These are phyloP conservation scores for Eustalomyia histrio DNA, from an alignment of 2,888 invertebrate species.

Conservation along the genomic window DNA sequence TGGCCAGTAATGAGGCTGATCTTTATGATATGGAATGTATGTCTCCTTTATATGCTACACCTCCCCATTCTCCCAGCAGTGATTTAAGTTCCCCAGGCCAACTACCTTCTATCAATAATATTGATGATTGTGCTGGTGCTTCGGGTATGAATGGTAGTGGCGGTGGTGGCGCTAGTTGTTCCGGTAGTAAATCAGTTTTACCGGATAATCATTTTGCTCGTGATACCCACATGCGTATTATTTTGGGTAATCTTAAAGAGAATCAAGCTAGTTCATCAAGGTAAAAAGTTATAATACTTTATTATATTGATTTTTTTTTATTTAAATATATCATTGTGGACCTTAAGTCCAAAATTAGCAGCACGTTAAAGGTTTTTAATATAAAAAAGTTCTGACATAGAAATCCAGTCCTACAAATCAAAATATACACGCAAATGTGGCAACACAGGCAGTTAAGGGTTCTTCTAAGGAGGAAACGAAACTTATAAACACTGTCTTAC, in stretches of 20 bases:
- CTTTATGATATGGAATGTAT: conserved; percentile 80
- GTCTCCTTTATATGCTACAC: conserved; percentile 89
- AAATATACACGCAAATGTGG: too few species aligned
- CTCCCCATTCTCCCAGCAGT: conserved; percentile 87
- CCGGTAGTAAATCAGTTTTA: conserved; percentile 75
- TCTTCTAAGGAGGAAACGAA: too few species aligned
- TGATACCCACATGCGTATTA: conserved; percentile 95
- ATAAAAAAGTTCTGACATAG: too few species aligned
- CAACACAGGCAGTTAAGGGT: too few species aligned
- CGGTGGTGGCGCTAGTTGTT: conserved; percentile 54
- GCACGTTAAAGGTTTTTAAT: too few species aligned
- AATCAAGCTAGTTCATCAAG: conserved; percentile 78
- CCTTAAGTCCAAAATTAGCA: too few species aligned
- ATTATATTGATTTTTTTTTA: too few species aligned
- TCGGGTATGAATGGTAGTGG: conserved; percentile 68
- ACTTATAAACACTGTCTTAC: too few species aligned
- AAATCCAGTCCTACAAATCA: too few species aligned
- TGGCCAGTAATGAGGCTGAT: conserved; percentile 78
- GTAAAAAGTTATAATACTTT: conserved; percentile 69
- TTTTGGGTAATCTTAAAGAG: conserved; percentile 83
- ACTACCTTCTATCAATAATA: conserved; percentile 77
- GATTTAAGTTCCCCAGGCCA: conserved; percentile 82
- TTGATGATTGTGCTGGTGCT: conserved; percentile 77
- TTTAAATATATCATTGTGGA: too few species aligned
- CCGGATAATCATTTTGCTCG: conserved; percentile 91